Base-by-base conservation (phyloP, 2,113 vertebrate species). In the Silurus asotus region DNA sequence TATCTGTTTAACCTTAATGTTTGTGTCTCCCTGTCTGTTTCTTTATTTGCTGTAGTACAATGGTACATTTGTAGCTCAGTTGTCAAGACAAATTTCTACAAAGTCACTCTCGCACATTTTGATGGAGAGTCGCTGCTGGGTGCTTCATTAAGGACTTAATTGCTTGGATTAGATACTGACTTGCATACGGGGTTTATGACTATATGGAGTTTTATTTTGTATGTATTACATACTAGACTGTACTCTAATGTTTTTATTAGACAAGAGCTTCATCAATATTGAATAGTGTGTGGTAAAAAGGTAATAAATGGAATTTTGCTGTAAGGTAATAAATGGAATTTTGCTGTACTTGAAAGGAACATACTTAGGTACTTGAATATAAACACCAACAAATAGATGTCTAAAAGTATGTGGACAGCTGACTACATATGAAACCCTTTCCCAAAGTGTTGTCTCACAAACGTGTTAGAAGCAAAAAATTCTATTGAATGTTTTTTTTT, bases 51-150 rank as follows among this genome's bases (percentile, higher is more conserved):
- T 77, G 51, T 23, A 55, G 23, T 55, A 13, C 5, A 77, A 51
- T 15, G 51, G 11, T 55, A 77, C 74, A 77, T 77, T 55, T 77
- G 51, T 76, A 25, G 74, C 74, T 76, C 74, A 53, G 74, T 76
- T 13, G 23, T 53, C 55, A 77, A 28, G n/a, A 55, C 48, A 37
- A 2, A 37, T 37, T 37, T 37, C 37, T 37, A 37, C 2, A 37
- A 37, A 37, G 37, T 37, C 37, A 37, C 37, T 37, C 37, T 37
- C 37, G 37, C 23, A 77, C 25, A 77, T 77, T 55, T 55, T 14
- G 74, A 77, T 77, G 48, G 49, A 75, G 70, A n/a, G 49, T 53
- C 74, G 53, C 74, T 53, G 70, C 70, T 51, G 70, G 19, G 20
- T 5, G 19, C 70, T 49, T 51, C 45, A 74, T 74, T 49, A 51